These are phyloP conservation scores for Malurus melanocephalus DNA, from an alignment of 2,113 vertebrate genomes.

Conservation along the genomic window DNA sequence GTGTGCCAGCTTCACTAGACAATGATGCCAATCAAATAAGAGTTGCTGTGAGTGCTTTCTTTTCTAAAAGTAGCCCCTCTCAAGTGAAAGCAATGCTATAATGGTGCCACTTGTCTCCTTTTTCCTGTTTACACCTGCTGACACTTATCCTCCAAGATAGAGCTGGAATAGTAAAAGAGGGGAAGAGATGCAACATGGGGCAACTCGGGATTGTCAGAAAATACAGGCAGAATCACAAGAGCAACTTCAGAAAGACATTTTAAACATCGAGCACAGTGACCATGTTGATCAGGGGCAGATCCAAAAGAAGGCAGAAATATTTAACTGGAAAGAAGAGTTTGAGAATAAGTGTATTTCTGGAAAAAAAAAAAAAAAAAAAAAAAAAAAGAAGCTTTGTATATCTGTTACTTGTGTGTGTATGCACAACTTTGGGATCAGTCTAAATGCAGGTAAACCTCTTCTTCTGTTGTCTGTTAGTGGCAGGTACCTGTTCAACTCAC, in stretches of 20 bases:
- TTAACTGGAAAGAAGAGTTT: neutral
- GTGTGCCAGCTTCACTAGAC: conserved; percentile 66
- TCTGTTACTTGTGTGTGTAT: neutral
- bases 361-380: fast-evolving
- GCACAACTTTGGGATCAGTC: neutral
- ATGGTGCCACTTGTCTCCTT: conserved; percentile 39
- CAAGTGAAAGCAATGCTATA: conserved; percentile 32
- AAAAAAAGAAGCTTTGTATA: neutral
- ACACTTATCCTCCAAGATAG: conserved; percentile 22
- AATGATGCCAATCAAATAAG: conserved; percentile 58
- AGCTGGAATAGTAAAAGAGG: neutral
- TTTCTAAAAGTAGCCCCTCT: conserved; percentile 44
- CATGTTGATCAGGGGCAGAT: neutral
- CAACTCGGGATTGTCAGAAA: neutral
- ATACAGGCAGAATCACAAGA: neutral
- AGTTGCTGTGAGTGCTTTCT: conserved; percentile 33
- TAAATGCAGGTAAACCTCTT: neutral
- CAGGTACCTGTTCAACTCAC: neutral
- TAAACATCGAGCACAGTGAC: neutral
- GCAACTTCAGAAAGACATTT: neutral
- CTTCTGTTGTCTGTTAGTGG: neutral
- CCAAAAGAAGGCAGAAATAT: neutral
- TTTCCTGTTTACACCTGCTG: conserved; percentile 58
- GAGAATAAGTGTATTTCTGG: neutral
- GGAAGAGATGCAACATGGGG: neutral